phyloP scores from a whole-genome alignment of 2,113 vertebrate species.

The Scatophagus argus region DNA sequence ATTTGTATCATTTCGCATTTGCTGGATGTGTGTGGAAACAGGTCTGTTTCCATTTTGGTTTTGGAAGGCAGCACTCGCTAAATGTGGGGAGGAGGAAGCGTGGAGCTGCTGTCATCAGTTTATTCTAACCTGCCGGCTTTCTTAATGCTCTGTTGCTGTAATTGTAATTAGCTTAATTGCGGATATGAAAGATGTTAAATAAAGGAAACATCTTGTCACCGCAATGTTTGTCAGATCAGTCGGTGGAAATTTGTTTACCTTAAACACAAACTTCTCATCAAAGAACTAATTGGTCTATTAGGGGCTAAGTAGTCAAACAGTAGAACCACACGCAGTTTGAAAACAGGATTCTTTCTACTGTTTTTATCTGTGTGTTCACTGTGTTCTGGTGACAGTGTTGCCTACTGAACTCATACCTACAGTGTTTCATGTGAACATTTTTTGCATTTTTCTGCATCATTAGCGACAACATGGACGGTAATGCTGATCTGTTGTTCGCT shows the following conservation, averaged over 20 bases:
- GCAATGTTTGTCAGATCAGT: neutral
- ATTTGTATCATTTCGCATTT: conserved; percentile 38
- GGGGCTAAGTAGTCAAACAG: neutral
- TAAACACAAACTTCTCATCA: neutral
- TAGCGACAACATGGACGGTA: neutral
- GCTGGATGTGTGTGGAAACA: conserved; percentile 10
- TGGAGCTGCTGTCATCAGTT: conserved; percentile 7
- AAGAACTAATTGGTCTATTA: neutral
- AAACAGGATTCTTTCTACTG: neutral
- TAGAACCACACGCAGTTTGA: neutral
- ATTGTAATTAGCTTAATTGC: neutral
- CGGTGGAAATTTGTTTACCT: neutral
- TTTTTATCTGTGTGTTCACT: neutral
- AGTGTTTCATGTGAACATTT: neutral
- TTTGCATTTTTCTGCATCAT: neutral
- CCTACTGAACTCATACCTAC: neutral
- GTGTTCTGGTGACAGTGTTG: neutral
- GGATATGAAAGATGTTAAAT: neutral
- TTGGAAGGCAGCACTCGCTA: conserved; percentile 3
- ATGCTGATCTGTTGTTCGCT: neutral
- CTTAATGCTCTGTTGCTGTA: neutral
- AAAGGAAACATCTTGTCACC: conserved; percentile 16
- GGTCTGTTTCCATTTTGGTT: conserved; percentile 22
- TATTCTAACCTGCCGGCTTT: neutral
- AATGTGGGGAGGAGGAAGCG: conserved; percentile 10